phyloP scores from a whole-genome alignment of 2,888 invertebrate genomes.

The Cheilosia impressa region DNA sequence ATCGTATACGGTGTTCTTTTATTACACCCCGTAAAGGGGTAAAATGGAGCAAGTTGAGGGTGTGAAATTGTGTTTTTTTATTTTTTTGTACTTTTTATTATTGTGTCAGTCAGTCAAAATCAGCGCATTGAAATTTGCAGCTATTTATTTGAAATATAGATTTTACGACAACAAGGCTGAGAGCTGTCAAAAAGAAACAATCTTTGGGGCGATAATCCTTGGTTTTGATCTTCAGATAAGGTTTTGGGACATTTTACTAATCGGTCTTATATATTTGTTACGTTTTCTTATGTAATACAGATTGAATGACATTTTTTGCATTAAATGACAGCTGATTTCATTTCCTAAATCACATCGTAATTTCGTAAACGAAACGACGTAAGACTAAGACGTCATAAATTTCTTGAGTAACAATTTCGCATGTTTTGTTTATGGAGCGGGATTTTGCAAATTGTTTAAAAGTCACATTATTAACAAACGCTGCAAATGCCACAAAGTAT shows the following conservation, averaged over 20 bases:
- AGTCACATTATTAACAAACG: too few relatives aligned
- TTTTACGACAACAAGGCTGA: constrained; percentile 11
- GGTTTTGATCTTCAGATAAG: not conserved
- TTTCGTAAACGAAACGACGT: too few relatives aligned
- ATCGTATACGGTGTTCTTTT: constrained; percentile 68
- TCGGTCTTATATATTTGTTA: too few relatives aligned
- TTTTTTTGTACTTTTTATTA: constrained; percentile 77
- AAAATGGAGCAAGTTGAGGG: constrained; percentile 69
- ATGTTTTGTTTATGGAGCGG: too few relatives aligned
- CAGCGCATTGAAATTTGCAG: constrained; percentile 26
- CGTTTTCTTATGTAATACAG: too few relatives aligned
- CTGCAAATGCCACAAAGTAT: too few relatives aligned
- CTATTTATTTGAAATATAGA: constrained; percentile 14
- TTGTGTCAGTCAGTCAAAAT: constrained; percentile 75
- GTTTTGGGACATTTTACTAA: not conserved
- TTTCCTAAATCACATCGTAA: too few relatives aligned
- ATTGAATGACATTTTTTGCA: too few relatives aligned
- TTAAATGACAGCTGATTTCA: too few relatives aligned
- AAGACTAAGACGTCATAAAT: too few relatives aligned
- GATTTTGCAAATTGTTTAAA: too few relatives aligned
- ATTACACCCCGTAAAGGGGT: constrained; percentile 59
- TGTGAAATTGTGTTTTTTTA: constrained; percentile 68
- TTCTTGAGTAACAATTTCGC: too few relatives aligned
- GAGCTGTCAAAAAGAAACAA: not conserved
- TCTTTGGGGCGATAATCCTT: not conserved